phyloP scores from a whole-genome alignment of 2,888 invertebrate species.

The Taphrorychus bicolor region DNA sequence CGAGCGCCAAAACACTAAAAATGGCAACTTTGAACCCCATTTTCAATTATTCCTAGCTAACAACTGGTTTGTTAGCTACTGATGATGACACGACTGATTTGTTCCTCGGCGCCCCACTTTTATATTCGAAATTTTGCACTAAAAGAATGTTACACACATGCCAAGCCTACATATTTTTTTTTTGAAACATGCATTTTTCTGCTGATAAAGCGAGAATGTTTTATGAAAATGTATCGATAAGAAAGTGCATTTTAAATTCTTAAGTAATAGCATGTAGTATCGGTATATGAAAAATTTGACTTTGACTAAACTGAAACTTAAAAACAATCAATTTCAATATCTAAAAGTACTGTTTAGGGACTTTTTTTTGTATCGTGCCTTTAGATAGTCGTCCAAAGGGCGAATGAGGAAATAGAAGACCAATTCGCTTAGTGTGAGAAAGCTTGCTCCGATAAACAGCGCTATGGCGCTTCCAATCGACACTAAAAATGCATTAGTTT shows the following conservation, averaged over 20 bases:
- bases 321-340: background rate
- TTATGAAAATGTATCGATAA: background rate
- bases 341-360: background rate
- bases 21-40: conserved; percentile 31
- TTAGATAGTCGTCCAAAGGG: conserved; percentile 16
- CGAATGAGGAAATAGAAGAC: conserved; percentile 61
- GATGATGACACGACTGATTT: conserved; percentile 20
- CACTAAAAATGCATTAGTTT: conserved; percentile 57
- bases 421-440: conserved; percentile 66
- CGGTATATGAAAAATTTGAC: too few species aligned
- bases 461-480: conserved; percentile 68
- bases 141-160: background rate
- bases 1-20: conserved; percentile 26
- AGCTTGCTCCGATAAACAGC: conserved; percentile 67
- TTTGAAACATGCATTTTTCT: background rate
- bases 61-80: conserved; percentile 29
- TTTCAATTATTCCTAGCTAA: conserved; percentile 29
- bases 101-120: background rate
- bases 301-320: background rate
- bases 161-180: background rate
- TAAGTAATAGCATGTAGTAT: background rate
- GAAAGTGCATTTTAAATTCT: background rate
- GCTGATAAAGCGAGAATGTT: background rate
- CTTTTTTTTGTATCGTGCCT: background rate
- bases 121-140: background rate